phyloP scores from a whole-genome alignment of 2,797 vertebrate species.

The Tiaroga cobitis region DNA sequence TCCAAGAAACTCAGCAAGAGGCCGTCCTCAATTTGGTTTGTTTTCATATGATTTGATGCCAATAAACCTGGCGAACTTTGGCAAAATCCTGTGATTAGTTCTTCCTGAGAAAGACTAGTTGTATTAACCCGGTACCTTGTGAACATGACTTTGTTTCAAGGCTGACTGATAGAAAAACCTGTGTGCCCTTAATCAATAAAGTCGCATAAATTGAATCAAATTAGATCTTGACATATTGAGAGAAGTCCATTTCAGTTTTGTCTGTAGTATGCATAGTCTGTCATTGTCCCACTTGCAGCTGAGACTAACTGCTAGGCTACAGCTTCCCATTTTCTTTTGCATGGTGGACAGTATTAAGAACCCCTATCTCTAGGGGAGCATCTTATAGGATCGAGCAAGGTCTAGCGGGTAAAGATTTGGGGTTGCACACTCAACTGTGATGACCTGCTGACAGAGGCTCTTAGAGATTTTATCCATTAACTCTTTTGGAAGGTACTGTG shows the following conservation, averaged over 20 bases:
- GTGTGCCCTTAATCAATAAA: neutral
- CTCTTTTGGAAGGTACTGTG: neutral
- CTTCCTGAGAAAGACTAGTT: neutral
- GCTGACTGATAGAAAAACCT: neutral
- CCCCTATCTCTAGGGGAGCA: neutral
- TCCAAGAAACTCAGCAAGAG: neutral
- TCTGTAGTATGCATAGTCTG: neutral
- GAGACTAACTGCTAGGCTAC: neutral
- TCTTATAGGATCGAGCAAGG: neutral
- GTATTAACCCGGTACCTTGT: neutral
- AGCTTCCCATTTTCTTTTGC: neutral
- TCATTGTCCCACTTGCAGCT: neutral
- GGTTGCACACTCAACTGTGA: slow-evolving; percentile 4
- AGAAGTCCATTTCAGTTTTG: neutral
- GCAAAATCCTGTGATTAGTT: neutral
- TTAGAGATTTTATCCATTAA: slow-evolving; percentile 17
- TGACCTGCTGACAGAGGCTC: neutral
- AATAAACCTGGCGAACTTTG: neutral
- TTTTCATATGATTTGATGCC: neutral
- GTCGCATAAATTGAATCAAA: neutral
- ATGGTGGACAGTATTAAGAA: neutral
- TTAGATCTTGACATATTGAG: neutral
- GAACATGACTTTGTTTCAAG: neutral
- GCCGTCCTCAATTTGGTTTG: neutral
- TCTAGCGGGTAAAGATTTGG: neutral